Evolutionary conservation across 2,888 invertebrate species (phyloP).

Genomic region (Tinea trinotella): DNA sequence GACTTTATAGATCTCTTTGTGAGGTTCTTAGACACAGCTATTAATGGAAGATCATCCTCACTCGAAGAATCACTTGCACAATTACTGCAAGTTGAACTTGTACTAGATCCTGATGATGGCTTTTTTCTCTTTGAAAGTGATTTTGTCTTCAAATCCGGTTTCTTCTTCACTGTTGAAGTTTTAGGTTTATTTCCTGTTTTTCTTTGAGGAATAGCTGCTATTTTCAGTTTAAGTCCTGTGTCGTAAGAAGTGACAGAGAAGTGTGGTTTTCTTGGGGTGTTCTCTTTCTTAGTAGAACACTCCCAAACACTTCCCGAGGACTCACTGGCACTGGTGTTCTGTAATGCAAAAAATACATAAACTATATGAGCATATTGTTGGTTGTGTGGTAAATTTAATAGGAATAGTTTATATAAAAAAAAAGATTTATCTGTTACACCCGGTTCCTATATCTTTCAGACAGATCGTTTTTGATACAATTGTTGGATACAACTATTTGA

Average conservation of each 20-base stretch:
- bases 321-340: slow-evolving; percentile 55
- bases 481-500: too few relatives aligned
- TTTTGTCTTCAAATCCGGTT: slow-evolving; percentile 26
- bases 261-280: slow-evolving; percentile 53
- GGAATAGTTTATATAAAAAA: too few relatives aligned
- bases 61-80: slow-evolving; percentile 61
- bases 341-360: slow-evolving; percentile 33
- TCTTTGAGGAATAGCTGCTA: slow-evolving; percentile 72
- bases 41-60: slow-evolving; percentile 59
- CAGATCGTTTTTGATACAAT: too few relatives aligned
- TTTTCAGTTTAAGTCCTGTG: slow-evolving; percentile 73
- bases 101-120: slow-evolving; percentile 51
- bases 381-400: too few relatives aligned
- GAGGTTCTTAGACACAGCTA: slow-evolving; percentile 52
- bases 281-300: slow-evolving; percentile 47
- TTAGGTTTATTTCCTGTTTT: slow-evolving; percentile 48
- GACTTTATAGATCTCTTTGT: slow-evolving; percentile 34
- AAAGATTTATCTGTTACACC: too few relatives aligned
- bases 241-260: slow-evolving; percentile 76
- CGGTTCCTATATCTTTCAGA: too few relatives aligned
- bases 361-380: too few relatives aligned
- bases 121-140: slow-evolving; percentile 28
- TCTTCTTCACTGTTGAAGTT: slow-evolving; percentile 42
- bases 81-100: slow-evolving; percentile 68
- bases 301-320: slow-evolving; percentile 63